phyloP scores from a whole-genome alignment of 2,113 vertebrate species.

The Ptilorrhoa leucosticta region DNA sequence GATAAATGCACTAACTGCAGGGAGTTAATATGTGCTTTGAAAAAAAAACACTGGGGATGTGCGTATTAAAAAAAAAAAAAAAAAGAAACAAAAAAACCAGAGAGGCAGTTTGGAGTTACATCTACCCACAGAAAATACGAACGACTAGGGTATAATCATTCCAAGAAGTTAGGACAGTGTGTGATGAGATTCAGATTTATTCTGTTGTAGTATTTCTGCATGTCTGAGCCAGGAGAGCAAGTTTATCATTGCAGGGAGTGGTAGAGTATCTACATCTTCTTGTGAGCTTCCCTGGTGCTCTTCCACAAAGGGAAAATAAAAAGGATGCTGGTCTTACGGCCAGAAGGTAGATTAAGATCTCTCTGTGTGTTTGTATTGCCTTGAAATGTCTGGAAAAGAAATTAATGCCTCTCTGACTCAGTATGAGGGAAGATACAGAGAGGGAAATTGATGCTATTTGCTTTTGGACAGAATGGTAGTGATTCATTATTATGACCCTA shows the following conservation, averaged over 20 bases:
- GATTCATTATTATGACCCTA: slow-evolving; percentile 37
- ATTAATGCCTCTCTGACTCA: slow-evolving; percentile 21
- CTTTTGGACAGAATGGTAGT: slow-evolving; percentile 12
- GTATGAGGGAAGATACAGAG: not conserved
- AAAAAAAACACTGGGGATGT: not conserved
- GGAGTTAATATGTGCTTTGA: not conserved
- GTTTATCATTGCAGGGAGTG: not conserved
- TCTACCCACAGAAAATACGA: not conserved
- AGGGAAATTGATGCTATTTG: slow-evolving; percentile 11
- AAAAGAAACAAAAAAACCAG: not conserved
- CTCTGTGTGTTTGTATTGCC: not conserved
- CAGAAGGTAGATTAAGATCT: slow-evolving; percentile 27
- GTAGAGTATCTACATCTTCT: not conserved
- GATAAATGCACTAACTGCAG: not conserved
- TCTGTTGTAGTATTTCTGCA: not conserved
- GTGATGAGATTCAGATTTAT: not conserved
- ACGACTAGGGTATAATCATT: not conserved
- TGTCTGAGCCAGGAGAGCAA: not conserved
- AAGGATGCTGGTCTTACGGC: not conserved
- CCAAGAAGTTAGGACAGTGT: not conserved
- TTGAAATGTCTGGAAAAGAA: not conserved
- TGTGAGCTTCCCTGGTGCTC: not conserved
- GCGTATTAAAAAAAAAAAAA: not conserved
- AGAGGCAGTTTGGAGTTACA: not conserved
- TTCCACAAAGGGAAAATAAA: not conserved